Base-by-base conservation (phyloP, 2,888 invertebrate genomes). In the Tenthredo amoena region DNA sequence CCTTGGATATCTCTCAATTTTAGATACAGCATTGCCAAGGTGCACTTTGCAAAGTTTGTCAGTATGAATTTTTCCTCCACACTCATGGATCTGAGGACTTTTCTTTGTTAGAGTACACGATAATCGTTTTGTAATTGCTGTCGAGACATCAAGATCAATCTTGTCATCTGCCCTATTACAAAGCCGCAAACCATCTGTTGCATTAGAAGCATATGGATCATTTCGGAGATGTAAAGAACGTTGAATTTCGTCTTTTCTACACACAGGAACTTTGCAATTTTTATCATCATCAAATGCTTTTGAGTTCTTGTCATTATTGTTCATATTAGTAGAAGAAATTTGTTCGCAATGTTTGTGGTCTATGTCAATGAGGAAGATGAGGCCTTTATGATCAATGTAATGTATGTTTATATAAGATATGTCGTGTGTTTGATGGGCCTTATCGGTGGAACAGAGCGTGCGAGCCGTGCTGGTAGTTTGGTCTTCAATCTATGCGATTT, bases 361-460 rank as follows among this genome's bases (percentile, higher is more conserved):
- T 58, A 81, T 18, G 62, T 40, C 40, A 37, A 81, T 81, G 21
- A 62, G 18, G 62, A 81, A 81, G 10, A 12, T 40, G 34, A 81
- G 40, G 4, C 81, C 58, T 10, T 62, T 40, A 40, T 81, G 40
- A 26, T 81, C 81, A 18, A 62, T 43, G 62, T 81, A 81, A 81
- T 62, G 62, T 31, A 81, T 62, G 40, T 81, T 81, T 62, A 81
- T 81, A 21, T 58, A 62, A 15, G 81, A 81, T 81, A 81, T 81
- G 18, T 62, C 10, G 15, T 37, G 21, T 18, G 37, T 40, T 81
- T 40, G 34, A 81, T 81, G 62, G 10, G 37, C 21, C 6, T 37
- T 81, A 81, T 62, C 40, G 81, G 81, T 81, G 81, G 81, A 1
- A 81, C 81, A 37, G 81, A 81, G 58, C 15, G 81, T 81, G 40